Evolutionary conservation across 1,140 invertebrate genomes (phyloP).

Genomic region (Drosophila pectinifera): DNA sequence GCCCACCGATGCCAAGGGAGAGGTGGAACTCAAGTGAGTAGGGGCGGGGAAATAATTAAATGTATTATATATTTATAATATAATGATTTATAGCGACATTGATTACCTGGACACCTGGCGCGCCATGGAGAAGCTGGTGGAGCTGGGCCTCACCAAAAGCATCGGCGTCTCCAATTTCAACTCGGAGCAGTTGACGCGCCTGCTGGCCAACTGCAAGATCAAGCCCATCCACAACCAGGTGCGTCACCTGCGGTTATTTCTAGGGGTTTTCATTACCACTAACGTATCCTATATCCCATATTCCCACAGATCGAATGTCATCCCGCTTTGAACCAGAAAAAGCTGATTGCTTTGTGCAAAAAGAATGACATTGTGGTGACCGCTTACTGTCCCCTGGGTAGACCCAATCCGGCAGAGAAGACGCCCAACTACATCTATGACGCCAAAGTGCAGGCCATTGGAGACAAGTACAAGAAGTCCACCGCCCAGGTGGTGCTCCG

Average conservation of each 20-base stretch:
- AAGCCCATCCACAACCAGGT: slow-evolving; percentile 91
- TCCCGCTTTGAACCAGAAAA: slow-evolving; percentile 90
- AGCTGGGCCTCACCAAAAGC: slow-evolving; percentile 89
- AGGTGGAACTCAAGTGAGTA: slow-evolving; percentile 84
- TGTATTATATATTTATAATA: too few relatives aligned
- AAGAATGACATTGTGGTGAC: slow-evolving; percentile 89
- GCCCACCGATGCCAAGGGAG: slow-evolving; percentile 87
- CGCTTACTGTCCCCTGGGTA: slow-evolving; percentile 92
- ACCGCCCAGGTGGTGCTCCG: slow-evolving; percentile 89
- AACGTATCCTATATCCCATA: background rate
- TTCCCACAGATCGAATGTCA: slow-evolving; percentile 88
- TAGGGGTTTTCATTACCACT: background rate
- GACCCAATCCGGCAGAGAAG: slow-evolving; percentile 89
- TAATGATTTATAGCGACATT: slow-evolving; percentile 86
- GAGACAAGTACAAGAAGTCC: slow-evolving; percentile 89
- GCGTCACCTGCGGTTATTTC: slow-evolving; percentile 7
- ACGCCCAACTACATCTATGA: slow-evolving; percentile 89
- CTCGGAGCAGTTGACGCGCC: slow-evolving; percentile 88
- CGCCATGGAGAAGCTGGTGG: slow-evolving; percentile 90
- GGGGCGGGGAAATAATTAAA: background rate
- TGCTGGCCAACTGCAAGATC: slow-evolving; percentile 88
- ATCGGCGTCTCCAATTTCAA: slow-evolving; percentile 96
- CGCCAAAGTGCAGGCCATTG: slow-evolving; percentile 87
- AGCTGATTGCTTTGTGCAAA: slow-evolving; percentile 89
- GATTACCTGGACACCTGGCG: slow-evolving; percentile 94